Percentiles rank a stretch among this genome's conserved stretches.
Conservation (phyloP, 1,140 invertebrate genomes). For the Hesperophylax magnus region DNA sequence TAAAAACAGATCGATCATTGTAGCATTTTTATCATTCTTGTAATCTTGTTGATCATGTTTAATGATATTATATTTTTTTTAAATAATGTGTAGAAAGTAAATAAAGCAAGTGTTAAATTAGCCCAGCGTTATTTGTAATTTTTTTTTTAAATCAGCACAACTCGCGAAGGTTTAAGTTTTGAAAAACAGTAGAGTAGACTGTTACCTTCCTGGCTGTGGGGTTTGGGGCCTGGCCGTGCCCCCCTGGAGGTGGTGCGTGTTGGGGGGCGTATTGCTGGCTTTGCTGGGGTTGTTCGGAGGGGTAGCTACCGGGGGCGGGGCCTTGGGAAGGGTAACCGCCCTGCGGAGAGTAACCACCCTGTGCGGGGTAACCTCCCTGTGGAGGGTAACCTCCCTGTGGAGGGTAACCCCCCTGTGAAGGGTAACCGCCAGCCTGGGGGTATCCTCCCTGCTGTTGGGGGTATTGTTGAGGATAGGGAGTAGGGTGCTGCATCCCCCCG, state of each 20-base stretch:
- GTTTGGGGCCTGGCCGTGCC: conserved; percentile 32
- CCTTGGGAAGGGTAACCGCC: conserved; percentile 56
- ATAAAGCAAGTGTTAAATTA: too few species aligned
- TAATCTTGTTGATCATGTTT: too few species aligned
- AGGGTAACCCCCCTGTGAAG: conserved; percentile 44
- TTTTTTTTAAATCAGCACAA: not conserved
- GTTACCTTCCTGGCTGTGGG: conserved; percentile 52
- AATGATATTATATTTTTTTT: too few species aligned
- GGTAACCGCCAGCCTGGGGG: conserved; percentile 57
- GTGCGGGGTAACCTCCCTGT: conserved; percentile 55
- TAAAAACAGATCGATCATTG: too few species aligned
- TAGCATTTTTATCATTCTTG: too few species aligned
- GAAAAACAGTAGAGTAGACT: not conserved
- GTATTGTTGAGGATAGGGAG: conserved; percentile 61
- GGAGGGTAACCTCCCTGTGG: conserved; percentile 54
- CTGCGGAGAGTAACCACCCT: conserved; percentile 56
- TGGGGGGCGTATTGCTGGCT: conserved; percentile 42
- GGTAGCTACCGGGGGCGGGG: conserved; percentile 57
- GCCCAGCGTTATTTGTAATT: too few species aligned
- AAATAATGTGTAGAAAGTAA: too few species aligned
- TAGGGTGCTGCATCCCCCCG: conserved; percentile 62
- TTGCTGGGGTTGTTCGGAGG: conserved; percentile 32
- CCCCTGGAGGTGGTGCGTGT: conserved; percentile 41
- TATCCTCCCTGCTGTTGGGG: conserved; percentile 53
- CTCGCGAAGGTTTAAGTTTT: not conserved